Percentiles rank a stretch among this genome's conserved stretches.
Evolutionary conservation across 2,113 vertebrate genomes (phyloP).

Genomic region (Brachypodius melanocephalos): DNA sequence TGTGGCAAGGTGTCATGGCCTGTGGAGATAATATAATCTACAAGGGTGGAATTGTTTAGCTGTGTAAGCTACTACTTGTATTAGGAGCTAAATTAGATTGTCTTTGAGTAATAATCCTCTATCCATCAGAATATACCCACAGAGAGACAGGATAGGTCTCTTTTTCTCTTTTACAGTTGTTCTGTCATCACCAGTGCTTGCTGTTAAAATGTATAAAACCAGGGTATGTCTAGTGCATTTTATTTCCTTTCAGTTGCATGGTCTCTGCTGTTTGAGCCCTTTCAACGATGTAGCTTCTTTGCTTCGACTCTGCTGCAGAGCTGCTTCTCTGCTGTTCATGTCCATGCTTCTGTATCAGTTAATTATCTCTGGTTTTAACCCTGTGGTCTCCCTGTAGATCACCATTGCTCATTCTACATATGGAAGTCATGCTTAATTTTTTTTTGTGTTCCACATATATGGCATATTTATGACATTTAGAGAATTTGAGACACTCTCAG

Average conservation of each 20-base stretch:
- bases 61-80: background rate
- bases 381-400: background rate
- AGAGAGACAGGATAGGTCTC: background rate
- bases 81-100: background rate
- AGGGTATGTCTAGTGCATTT: conserved; percentile 1
- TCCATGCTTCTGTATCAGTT: background rate
- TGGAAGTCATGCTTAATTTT: background rate
- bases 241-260: background rate
- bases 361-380: background rate
- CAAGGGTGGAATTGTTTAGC: background rate
- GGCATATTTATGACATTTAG: background rate
- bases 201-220: conserved; percentile 24
- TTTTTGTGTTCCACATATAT: background rate
- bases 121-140: background rate
- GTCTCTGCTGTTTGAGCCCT: background rate
- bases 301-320: background rate
- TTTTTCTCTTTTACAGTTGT: conserved; percentile 14
- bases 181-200: conserved; percentile 17
- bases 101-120: background rate
- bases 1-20: background rate
- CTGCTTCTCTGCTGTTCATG: background rate
- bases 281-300: background rate
- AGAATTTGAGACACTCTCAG: background rate
- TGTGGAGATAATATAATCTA: background rate
- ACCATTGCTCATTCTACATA: background rate